Evolutionary conservation across 2,113 vertebrate species (phyloP).

Genomic region (Heloderma charlesbogerti): DNA sequence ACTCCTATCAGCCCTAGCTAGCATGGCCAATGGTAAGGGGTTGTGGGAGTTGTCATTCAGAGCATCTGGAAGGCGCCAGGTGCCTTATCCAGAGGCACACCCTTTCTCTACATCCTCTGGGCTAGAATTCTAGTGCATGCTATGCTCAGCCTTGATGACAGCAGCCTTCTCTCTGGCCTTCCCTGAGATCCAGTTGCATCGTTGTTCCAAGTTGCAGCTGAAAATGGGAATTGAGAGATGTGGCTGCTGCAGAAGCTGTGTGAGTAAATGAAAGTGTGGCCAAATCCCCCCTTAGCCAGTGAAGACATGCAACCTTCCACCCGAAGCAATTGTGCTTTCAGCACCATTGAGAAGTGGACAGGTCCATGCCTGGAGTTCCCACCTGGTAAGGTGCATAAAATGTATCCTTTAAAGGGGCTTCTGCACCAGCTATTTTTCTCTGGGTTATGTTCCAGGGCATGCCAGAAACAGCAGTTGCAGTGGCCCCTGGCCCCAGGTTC

Average conservation of each 20-base stretch:
- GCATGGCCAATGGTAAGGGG: too few relatives aligned
- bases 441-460: not conserved
- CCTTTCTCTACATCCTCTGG: not conserved
- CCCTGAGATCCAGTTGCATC: not conserved
- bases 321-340: not conserved
- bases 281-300: not conserved
- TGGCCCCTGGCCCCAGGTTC: not conserved
- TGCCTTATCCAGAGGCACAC: too few relatives aligned
- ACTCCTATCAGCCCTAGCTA: too few relatives aligned
- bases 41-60: too few relatives aligned
- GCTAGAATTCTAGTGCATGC: not conserved
- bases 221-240: not conserved
- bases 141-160: not conserved
- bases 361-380: not conserved
- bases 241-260: not conserved
- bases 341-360: conserved; percentile 3
- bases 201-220: not conserved
- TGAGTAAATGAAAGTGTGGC: not conserved
- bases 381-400: conserved; percentile 12
- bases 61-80: too few relatives aligned
- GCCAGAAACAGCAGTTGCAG: not conserved
- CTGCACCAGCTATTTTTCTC: not conserved
- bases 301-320: not conserved
- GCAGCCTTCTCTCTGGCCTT: not conserved
- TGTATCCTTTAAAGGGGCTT: not conserved